Conservation (phyloP, 2,888 invertebrate species). For the Podabrus alpinus region DNA sequence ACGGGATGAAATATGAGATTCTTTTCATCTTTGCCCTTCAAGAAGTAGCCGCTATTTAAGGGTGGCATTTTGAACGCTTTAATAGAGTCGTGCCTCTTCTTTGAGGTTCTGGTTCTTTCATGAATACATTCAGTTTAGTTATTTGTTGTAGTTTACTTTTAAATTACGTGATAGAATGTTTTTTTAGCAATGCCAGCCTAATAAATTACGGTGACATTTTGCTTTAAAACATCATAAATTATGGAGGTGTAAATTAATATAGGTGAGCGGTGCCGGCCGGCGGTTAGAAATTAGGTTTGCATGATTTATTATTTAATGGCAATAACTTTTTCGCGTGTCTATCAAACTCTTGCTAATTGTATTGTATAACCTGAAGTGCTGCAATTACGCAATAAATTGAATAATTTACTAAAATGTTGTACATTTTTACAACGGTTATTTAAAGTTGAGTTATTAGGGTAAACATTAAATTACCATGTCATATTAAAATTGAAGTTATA, state of each 20-base stretch:
- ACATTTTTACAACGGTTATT: not conserved
- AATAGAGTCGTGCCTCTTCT: constrained; percentile 26
- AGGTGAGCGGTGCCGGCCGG: not conserved
- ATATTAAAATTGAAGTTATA: not conserved
- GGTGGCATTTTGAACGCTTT: constrained; percentile 21
- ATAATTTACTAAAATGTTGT: not conserved
- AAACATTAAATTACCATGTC: not conserved
- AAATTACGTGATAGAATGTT: not conserved
- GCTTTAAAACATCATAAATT: not conserved
- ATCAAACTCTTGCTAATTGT: not conserved
- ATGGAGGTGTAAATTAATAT: not conserved
- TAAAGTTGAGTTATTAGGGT: not conserved
- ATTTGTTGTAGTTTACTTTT: not conserved
- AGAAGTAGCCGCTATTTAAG: constrained; percentile 24
- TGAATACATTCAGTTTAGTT: not conserved
- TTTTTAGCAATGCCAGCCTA: not conserved
- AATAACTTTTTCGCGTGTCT: not conserved
- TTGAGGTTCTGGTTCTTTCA: constrained; percentile 3
- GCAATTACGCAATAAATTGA: not conserved
- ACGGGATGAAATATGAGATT: constrained; percentile 42
- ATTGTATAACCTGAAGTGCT: not conserved
- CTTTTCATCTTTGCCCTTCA: constrained; percentile 36
- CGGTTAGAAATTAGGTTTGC: not conserved
- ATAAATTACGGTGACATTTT: not conserved
- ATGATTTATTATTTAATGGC: not conserved